Base-by-base conservation (phyloP, 2,888 invertebrate species). In the Kuschelorhynchus macadamiae region DNA sequence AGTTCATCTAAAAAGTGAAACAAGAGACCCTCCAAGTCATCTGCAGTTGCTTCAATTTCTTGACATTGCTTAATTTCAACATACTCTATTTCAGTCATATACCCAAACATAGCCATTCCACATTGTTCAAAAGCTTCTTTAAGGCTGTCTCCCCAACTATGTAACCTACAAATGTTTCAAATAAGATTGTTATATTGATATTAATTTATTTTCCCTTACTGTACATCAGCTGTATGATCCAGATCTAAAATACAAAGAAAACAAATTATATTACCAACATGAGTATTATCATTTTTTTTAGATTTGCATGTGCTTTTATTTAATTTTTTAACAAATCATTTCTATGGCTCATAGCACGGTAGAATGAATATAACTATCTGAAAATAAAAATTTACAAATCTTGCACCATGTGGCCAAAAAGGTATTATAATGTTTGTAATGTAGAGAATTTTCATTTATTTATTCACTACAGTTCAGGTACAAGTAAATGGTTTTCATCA, bases 191-290 rank as follows among this genome's bases (percentile, higher is more conserved):
- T 32, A 32, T 17, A 16, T 30, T 36, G 50, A 36, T 18, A 18
- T 25, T n/a, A 20, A 52, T 52, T 18, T 49, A 18, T 30, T 32
- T 16, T 9, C 39, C 64, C 95, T 92, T 87, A 96, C 94, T 98
- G 98, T n/a, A 98, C 95, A 86, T 98, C 98, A 14, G 98, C 98
- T 25, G 98, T 97, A 82, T 98, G 98, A 81, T 98, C 98, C 82
- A 98, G 86, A 88, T 95, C 95, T 95, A 86, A 70, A 89, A 87
- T 66, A 18, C 21, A 75, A 72, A 72, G 75, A 39, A 50, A 59
- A 52, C 55, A 41, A 42, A 12, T n/a, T n/a, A n/a, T n/a, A n/a
- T n/a, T n/a, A n/a, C n/a, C n/a, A n/a, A n/a, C n/a, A n/a, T n/a
- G n/a, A n/a, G n/a, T n/a, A n/a, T n/a, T n/a, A n/a, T n/a, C n/a